Base-by-base conservation (phyloP, 2,113 vertebrate genomes). In the Pelvicachromis taeniatus region DNA sequence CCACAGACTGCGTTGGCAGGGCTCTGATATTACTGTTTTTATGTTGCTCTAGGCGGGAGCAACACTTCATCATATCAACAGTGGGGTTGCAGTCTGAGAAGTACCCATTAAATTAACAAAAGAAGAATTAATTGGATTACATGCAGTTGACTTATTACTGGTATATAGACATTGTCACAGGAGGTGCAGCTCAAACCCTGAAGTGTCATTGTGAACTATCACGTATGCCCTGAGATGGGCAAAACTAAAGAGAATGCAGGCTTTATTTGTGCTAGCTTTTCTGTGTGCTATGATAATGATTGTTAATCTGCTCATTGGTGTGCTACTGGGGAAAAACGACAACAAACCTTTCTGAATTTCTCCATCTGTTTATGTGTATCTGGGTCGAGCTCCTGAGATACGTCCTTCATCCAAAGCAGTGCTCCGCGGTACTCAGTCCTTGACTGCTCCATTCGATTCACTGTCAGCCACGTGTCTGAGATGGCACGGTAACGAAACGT, bases 361-460 rank as follows among this genome's bases (percentile, higher is more conserved):
- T 99, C 99, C 98, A 99, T 98, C 94, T 99, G 99, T 81, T 99
- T 99, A 82, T 96, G 97, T 7, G 98, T 97, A 91, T 99, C 98
- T 5, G 99, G 99, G 91, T 99, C 98, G 65, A 99, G 95, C 90
- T 99, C 99, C 93, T 99, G 98, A 52, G 98, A 99, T n/a, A 98
- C 97, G 23, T 99, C 98, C 93, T 99, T 99, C 99, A 99, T 99
- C 99, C 99, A 99, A 2, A 99, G 96, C 1, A 99, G 94, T 0
- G 98, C 98, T 38, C 98, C 98, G 16, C 99, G 95, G 88, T 99
- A 99, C 45, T 99, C 99, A 0, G 98, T 99, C 80, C 98, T 96
- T 79, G 96, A 97, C 88, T 99, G 98, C 61, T 99, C 99, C 99
- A 99, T 99, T 7, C 98, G 95, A 83, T 99, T 99, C 80, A 99